These are phyloP conservation scores for Clarias platycephalus DNA, from an alignment of 2,797 vertebrate genomes.

Conservation along the genomic window DNA sequence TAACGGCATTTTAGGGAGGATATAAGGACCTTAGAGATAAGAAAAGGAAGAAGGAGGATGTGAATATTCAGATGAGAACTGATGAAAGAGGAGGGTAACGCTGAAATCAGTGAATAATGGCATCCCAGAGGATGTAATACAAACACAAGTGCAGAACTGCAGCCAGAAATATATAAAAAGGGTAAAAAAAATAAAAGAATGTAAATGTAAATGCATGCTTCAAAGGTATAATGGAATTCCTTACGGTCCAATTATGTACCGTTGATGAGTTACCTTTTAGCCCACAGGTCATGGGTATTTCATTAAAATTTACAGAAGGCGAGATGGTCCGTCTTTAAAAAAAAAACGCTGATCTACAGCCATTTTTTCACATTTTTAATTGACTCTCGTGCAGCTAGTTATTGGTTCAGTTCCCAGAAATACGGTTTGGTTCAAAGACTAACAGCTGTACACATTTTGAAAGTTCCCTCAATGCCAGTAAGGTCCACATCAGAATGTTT, in stretches of 20 bases:
- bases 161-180: too few species aligned
- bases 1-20: background rate
- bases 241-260: background rate
- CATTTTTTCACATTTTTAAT: background rate
- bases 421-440: background rate
- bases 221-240: background rate
- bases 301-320: background rate
- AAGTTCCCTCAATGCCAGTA: background rate
- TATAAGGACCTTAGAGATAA: background rate
- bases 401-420: background rate
- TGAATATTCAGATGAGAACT: background rate
- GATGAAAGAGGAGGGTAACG: background rate
- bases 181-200: too few species aligned
- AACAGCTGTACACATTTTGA: background rate
- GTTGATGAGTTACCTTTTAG: background rate
- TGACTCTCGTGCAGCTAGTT: background rate
- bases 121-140: background rate
- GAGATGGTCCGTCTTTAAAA: background rate
- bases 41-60: background rate
- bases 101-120: background rate
- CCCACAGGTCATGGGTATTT: background rate
- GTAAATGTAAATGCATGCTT: too few species aligned
- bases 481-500: background rate
- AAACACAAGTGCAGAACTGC: background rate
- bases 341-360: background rate